phyloP scores from a whole-genome alignment of 92 coral and sea anemone species.

The Virgularia gustaviana region DNA sequence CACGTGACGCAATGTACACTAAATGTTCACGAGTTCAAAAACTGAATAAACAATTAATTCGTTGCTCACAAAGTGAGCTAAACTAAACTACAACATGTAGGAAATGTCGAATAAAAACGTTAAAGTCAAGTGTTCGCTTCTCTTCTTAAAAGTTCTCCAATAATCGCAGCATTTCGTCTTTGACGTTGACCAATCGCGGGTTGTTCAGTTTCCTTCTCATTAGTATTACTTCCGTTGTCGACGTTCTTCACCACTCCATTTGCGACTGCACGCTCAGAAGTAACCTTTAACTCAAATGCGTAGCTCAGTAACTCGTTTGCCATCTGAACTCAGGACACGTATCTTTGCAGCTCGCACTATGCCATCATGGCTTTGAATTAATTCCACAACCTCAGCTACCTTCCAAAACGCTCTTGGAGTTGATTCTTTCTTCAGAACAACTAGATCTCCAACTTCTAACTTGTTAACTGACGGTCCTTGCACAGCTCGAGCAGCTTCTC shows the following conservation, averaged over 20 bases:
- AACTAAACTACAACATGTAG: background rate
- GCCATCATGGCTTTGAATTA: conserved; percentile 1
- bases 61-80: too few species aligned
- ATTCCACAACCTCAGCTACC: conserved; percentile 17
- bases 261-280: background rate
- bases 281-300: too few species aligned
- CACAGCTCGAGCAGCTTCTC: conserved; percentile 3
- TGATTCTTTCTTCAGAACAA: conserved; percentile 10
- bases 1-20: too few species aligned
- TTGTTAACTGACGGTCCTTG: conserved; percentile 8
- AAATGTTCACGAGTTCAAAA: too few species aligned
- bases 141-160: background rate
- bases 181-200: background rate
- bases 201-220: background rate
- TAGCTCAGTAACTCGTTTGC: background rate
- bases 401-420: conserved; percentile 14
- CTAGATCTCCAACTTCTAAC: conserved; percentile 6
- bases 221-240: background rate
- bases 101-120: background rate
- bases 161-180: conserved; percentile 12
- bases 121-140: background rate
- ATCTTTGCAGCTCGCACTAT: conserved; percentile 10
- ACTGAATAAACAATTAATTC: too few species aligned
- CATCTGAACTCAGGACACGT: conserved; percentile 1
- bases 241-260: background rate